Base-by-base conservation (phyloP, 2,888 invertebrate species). In the Limenitis arthemis region DNA sequence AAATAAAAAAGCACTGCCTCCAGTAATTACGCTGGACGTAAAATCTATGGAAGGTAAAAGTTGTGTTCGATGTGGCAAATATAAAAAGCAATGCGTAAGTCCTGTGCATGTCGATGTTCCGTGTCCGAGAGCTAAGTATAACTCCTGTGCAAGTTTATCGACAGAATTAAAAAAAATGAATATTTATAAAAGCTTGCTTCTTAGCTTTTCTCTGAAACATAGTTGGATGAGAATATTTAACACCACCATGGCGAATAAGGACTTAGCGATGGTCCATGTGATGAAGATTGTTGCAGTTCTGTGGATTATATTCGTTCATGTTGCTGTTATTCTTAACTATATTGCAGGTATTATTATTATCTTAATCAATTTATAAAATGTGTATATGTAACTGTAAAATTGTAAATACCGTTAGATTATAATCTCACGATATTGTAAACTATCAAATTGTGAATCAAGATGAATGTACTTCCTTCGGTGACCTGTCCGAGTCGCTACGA, bases 241-340 rank as follows among this genome's bases (percentile, higher is more conserved):
- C 51, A 82, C 77, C 7, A 82, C 79, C 32, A 78, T 77, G 59
- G 86, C 88, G 7, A 82, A 78, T 50, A 88, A 87, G 54, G 87
- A 89, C 44, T 61, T 89, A 49, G 76, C 86, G 4, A 70, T 87
- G 8, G 86, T 91, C 41, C 91, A 91, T 62, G 88, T 89, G 0
- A 67, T 92, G 55, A 89, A 89, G 67, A 87, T 91, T 11, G 65
- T 90, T 5, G 89, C 90, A 41, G 89, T 92, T 56, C 77, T 91
- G 42, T 91, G 91, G 89, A 86, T 92, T 7, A 89, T 92, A 57
- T 84, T 89, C 52, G 81, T 89, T 6, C 90, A 91, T 62, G 88
- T 90, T 1, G 83, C 89, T 39, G 88, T 91, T 33, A 82, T 91
- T 11, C 88, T 90, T 20, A 90, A 89, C 67, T 91, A 91, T 73